A percentile compares a stretch with the other conserved stretches of the same genome.
phyloP scores from a whole-genome alignment of 2,797 vertebrate species.

The Linurgus olivaceus region DNA sequence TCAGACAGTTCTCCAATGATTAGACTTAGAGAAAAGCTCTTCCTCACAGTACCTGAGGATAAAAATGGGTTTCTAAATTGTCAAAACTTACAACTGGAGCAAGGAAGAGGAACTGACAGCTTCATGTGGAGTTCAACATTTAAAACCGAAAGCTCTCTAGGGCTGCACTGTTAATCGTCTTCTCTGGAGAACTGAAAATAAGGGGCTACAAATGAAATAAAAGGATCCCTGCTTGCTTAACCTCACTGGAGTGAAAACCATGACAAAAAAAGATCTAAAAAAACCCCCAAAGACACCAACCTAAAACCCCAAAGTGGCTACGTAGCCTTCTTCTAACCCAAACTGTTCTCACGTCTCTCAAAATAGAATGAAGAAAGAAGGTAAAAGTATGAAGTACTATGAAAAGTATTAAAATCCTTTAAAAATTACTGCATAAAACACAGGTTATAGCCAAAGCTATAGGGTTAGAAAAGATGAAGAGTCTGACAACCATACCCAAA shows the following conservation, averaged over 20 bases:
- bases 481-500: not conserved
- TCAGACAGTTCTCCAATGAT: not conserved
- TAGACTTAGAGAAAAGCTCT: not conserved
- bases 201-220: constrained; percentile 36
- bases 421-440: not conserved
- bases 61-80: constrained; percentile 1
- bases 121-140: constrained; percentile 22
- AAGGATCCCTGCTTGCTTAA: constrained; percentile 38
- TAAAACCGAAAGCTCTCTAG: constrained; percentile 25
- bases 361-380: not conserved
- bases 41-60: not conserved
- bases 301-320: not conserved
- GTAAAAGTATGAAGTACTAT: not conserved
- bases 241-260: not conserved
- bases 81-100: not conserved
- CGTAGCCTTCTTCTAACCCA: not conserved
- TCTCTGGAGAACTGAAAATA: constrained; percentile 34
- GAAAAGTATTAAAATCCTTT: not conserved
- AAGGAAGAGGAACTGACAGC: not conserved
- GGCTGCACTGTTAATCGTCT: constrained; percentile 13
- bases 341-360: not conserved
- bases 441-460: not conserved
- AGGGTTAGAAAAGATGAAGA: not conserved
- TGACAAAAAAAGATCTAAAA: not conserved
- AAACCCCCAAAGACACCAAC: not conserved